phyloP scores from a whole-genome alignment of 2,113 vertebrate genomes.

The Microcebus tavaratra region DNA sequence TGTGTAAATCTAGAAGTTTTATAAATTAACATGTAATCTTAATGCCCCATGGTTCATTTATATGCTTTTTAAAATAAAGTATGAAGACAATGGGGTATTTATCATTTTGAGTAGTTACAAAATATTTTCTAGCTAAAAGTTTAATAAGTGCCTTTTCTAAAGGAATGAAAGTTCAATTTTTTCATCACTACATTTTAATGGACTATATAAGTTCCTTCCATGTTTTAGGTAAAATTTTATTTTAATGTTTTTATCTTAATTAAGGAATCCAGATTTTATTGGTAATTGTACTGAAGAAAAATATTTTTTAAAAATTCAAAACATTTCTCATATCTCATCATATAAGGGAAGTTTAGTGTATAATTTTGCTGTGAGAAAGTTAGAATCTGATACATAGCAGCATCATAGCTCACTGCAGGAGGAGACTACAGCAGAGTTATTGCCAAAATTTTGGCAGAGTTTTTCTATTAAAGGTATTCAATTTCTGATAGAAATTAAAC shows the following conservation, averaged over 20 bases:
- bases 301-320: not conserved
- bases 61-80: conserved; percentile 18
- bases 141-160: not conserved
- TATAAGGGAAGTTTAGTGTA: not conserved
- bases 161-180: conserved; percentile 23
- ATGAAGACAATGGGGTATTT: not conserved
- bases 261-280: conserved; percentile 36
- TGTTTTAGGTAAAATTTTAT: conserved; percentile 10
- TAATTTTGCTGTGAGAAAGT: conserved; percentile 37
- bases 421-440: not conserved
- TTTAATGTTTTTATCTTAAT: conserved; percentile 29
- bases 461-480: conserved; percentile 12
- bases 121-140: conserved; percentile 55
- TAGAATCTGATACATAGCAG: not conserved
- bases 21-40: not conserved
- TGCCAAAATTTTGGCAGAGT: not conserved
- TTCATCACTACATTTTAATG: conserved; percentile 4
- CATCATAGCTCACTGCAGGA: not conserved
- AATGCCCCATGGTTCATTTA: not conserved
- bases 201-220: not conserved
- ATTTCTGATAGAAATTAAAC: conserved; percentile 42
- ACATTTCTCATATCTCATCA: not conserved
- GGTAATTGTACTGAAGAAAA: conserved; percentile 41
- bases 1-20: not conserved
- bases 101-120: conserved; percentile 35